Percentiles rank a stretch among this genome's conserved stretches.
These are phyloP conservation scores for Meloidogyne chitwoodi DNA, from an alignment of 1,140 invertebrate genomes.

Conservation along the genomic window DNA sequence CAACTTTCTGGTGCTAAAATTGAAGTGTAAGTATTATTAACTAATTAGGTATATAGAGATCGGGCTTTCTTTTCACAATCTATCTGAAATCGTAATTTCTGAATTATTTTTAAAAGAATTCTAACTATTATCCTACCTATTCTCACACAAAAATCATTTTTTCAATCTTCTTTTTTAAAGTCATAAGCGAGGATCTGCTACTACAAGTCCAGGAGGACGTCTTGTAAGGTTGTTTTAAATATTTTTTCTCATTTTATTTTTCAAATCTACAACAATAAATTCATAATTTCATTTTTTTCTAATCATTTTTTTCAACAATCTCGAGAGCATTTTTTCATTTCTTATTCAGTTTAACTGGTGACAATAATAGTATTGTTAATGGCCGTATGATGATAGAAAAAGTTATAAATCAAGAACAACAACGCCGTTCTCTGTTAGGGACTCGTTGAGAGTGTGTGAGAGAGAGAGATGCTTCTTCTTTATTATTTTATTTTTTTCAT, in stretches of 20 bases:
- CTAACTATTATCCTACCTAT: no score
- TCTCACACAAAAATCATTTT: not conserved
- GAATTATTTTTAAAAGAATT: no score
- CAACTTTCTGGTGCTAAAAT: constrained; percentile 90
- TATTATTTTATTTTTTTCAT: not conserved
- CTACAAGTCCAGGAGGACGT: constrained; percentile 88
- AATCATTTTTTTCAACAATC: not conserved
- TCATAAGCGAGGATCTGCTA: constrained; percentile 93
- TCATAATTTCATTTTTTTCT: not conserved
- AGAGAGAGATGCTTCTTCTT: not conserved
- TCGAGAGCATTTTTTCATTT: constrained; percentile 11
- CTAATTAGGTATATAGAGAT: not conserved
- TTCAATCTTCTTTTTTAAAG: not conserved
- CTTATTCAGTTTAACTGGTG: constrained; percentile 52
- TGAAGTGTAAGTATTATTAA: constrained; percentile 69
- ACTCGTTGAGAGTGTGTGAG: constrained; percentile 1
- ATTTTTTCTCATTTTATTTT: not conserved
- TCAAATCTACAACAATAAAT: not conserved
- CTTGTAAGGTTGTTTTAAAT: constrained; percentile 72
- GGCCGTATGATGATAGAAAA: constrained; percentile 47
- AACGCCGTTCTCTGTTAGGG: constrained; percentile 31
- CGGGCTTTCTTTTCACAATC: no score
- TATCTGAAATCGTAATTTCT: no score
- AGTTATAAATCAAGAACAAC: constrained; percentile 49
- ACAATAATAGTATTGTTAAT: constrained; percentile 34